phyloP scores from a whole-genome alignment of 2,888 invertebrate species.

The Hedya salicella region DNA sequence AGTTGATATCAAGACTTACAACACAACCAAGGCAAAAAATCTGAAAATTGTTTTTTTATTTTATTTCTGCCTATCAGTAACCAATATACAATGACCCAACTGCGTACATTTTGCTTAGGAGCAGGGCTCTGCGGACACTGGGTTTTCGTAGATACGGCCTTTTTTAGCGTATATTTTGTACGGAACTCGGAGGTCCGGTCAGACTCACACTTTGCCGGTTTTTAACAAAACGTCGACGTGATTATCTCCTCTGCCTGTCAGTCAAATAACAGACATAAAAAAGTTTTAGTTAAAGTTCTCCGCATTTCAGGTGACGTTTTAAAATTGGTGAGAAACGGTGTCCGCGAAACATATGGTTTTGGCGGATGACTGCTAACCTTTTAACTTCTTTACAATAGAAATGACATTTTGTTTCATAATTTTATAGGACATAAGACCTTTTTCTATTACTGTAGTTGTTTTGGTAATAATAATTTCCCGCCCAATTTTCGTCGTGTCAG shows the following conservation, averaged over 20 bases:
- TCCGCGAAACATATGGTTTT: constrained; percentile 71
- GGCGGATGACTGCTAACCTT: constrained; percentile 62
- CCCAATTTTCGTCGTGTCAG: constrained; percentile 78
- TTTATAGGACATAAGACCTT: constrained; percentile 16
- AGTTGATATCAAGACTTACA: no score
- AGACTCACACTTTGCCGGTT: not conserved
- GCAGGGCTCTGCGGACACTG: no score
- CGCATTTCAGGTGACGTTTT: constrained; percentile 56
- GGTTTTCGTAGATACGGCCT: no score
- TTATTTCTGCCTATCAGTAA: no score
- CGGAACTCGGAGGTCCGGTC: no score
- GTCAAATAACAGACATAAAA: not conserved
- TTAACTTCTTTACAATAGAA: constrained; percentile 4
- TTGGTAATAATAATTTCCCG: constrained; percentile 76
- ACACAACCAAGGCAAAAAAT: no score
- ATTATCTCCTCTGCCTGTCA: constrained; percentile 14
- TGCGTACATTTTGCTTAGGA: no score
- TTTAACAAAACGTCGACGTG: not conserved
- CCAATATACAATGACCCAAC: no score
- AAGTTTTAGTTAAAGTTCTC: constrained; percentile 50
- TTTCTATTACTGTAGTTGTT: constrained; percentile 52
- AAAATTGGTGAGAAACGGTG: constrained; percentile 71
- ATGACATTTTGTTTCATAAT: not conserved
- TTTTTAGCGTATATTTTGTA: no score
- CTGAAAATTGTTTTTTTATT: no score